phyloP scores from a whole-genome alignment of 1,140 invertebrate genomes.

The Pentalonia nigronervosa region DNA sequence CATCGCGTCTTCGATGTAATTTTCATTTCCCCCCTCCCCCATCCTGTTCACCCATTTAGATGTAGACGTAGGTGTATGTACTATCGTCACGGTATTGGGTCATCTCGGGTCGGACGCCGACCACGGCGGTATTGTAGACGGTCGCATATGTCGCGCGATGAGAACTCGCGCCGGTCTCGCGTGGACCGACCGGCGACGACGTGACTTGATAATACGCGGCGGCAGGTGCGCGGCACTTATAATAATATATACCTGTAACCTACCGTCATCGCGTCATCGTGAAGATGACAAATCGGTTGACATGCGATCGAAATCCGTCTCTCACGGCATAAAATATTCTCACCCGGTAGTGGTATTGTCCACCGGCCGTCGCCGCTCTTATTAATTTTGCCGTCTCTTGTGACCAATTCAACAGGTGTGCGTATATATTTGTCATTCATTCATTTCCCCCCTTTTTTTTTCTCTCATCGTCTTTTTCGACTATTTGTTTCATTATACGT shows the following conservation, averaged over 20 bases:
- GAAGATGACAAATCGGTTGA: conserved; percentile 55
- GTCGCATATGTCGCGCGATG: conserved; percentile 38
- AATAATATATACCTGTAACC: background rate
- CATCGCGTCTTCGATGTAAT: background rate
- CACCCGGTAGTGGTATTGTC: conserved; percentile 53
- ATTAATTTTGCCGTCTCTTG: conserved; percentile 57
- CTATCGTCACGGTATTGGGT: background rate
- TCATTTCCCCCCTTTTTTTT: conserved; percentile 47
- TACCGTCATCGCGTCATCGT: background rate
- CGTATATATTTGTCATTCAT: conserved; percentile 35
- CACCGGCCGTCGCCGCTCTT: conserved; percentile 33
- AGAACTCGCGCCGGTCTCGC: background rate
- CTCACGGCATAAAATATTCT: conserved; percentile 53
- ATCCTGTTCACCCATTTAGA: background rate
- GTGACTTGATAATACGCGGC: background rate
- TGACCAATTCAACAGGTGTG: conserved; percentile 56
- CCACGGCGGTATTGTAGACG: background rate
- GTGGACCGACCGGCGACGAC: background rate
- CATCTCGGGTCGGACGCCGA: background rate
- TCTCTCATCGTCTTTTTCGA: conserved; percentile 26
- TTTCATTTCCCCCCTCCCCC: background rate
- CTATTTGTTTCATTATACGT: conserved; percentile 53
- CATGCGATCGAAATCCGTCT: conserved; percentile 56
- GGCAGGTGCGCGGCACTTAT: conserved; percentile 41
- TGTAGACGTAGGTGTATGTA: background rate